Conservation (phyloP, 2,113 vertebrate species). For the Elaphurus davidianus region DNA sequence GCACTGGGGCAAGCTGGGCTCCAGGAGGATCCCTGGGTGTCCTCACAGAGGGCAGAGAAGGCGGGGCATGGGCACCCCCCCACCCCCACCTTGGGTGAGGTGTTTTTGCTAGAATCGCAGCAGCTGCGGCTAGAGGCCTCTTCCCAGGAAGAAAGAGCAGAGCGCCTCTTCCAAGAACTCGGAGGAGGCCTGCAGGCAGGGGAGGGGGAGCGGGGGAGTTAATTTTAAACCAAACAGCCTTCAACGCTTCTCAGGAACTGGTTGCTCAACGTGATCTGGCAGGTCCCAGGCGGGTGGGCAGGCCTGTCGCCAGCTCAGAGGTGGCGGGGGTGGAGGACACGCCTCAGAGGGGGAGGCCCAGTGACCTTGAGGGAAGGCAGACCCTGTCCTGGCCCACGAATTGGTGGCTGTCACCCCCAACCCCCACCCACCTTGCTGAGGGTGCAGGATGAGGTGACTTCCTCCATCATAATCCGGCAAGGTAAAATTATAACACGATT, state of each 20-base stretch:
- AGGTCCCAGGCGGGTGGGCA: constrained; percentile 53
- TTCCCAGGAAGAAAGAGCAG: constrained; percentile 74
- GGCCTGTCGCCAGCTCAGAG: constrained; percentile 54
- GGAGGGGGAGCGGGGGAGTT: constrained; percentile 63
- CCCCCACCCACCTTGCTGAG: not conserved
- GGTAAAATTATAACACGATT: not conserved
- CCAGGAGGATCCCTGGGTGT: not conserved
- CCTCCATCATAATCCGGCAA: not conserved
- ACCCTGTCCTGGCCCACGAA: not conserved
- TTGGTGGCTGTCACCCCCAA: not conserved
- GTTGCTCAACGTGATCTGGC: constrained; percentile 72
- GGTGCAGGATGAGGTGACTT: not conserved
- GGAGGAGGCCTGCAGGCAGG: constrained; percentile 48
- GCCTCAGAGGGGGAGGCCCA: not conserved
- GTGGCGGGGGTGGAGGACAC: constrained; percentile 21
- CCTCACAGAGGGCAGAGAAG: not conserved
- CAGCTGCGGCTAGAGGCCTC: constrained; percentile 68
- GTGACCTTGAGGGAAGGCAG: constrained; percentile 51
- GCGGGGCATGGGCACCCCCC: not conserved
- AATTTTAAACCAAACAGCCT: constrained; percentile 78
- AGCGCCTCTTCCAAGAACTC: constrained; percentile 73
- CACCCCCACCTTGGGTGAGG: constrained; percentile 39
- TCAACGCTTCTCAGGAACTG: constrained; percentile 73
- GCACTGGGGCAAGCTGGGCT: not conserved
- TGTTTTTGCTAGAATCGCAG: constrained; percentile 65